A percentile compares a stretch with the other conserved stretches of the same genome.
Conservation (phyloP, 2,797 vertebrate species). For the Picus viridis region DNA sequence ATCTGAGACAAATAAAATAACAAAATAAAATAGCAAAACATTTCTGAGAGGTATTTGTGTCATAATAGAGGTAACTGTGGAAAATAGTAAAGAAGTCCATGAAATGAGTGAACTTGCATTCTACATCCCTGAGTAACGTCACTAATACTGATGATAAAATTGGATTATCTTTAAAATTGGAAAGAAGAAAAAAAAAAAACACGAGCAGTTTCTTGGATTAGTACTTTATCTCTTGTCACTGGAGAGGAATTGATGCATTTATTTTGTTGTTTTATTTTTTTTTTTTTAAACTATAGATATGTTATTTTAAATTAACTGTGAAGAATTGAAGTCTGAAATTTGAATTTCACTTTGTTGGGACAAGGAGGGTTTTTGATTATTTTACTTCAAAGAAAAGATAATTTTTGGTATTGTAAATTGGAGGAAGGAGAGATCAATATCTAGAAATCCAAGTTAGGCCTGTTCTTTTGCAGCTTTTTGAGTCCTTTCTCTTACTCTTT, state of each 20-base stretch:
- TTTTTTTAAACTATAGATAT: neutral
- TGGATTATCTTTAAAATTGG: neutral
- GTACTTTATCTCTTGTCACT: neutral
- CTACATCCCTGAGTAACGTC: neutral
- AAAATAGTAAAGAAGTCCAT: neutral
- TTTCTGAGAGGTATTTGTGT: neutral
- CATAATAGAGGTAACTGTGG: neutral
- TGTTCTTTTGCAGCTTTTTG: neutral
- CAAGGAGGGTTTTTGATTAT: neutral
- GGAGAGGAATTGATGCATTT: fast-evolving
- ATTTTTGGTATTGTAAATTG: neutral
- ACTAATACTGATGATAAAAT: neutral
- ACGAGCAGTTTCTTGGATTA: neutral
- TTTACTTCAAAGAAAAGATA: neutral
- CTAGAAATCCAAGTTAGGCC: neutral
- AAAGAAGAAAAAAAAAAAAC: neutral
- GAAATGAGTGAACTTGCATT: neutral
- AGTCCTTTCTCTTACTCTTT: neutral
- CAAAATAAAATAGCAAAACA: slow-evolving; percentile 14
- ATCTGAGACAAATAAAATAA: slow-evolving; percentile 19
- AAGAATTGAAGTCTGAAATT: neutral
- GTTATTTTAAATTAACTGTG: neutral
- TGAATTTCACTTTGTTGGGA: neutral
- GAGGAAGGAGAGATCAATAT: neutral
- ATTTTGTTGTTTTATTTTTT: neutral